Evolutionary conservation across 2,797 vertebrate genomes (phyloP), one percentile per base, ranked within the genome.

Genomic region (Champsocephalus gunnari): DNA sequence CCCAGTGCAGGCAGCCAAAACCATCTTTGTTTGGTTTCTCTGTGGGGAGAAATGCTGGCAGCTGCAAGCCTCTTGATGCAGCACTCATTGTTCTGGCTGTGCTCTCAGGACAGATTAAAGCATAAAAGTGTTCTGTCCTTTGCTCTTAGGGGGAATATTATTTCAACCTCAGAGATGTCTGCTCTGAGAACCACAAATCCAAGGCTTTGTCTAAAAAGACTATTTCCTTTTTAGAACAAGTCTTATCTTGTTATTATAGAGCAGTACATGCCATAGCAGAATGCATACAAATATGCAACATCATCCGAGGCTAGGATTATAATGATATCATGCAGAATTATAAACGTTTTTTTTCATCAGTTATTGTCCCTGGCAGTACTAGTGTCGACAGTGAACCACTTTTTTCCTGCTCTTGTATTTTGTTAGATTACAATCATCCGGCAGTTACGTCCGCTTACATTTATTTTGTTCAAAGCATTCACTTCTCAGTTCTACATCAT

Each of bases 21-120:
- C 82, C 87, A 85, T 86, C 87, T 84, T 88, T 87, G 89, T 91
- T 93, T 91, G 81, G 77, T 82, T 85, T 86, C 76, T 84, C 88
- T 89, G 72, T 66, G 79, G 85, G 81, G 88, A 82, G 72, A 86
- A 61, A 87, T 79, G 13, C 71, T 89, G 91, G 84, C 88, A 89
- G 85, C 88, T 86, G 90, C 77, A 67, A 71, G 54, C 62, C 84
- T 80, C 87, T 80, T 75, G 86, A 88, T 84, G 84, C 83, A 63
- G 75, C 70, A 61, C 85, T 88, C 81, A 86, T 89, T 92, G 89
- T 93, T 80, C 80, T 72, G 72, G 56, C 68, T 82, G 76, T 82
- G 82, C 81, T 88, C 78, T 85, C 57, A 75, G 82, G 77, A 74
- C 75, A 89, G 86, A 92, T 88, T 89, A 87, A 90, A 86, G 70